Percentiles rank a stretch among this genome's conserved stretches.
phyloP scores from a whole-genome alignment of 2,113 vertebrate species.

The Sphaerodactylus townsendi region DNA sequence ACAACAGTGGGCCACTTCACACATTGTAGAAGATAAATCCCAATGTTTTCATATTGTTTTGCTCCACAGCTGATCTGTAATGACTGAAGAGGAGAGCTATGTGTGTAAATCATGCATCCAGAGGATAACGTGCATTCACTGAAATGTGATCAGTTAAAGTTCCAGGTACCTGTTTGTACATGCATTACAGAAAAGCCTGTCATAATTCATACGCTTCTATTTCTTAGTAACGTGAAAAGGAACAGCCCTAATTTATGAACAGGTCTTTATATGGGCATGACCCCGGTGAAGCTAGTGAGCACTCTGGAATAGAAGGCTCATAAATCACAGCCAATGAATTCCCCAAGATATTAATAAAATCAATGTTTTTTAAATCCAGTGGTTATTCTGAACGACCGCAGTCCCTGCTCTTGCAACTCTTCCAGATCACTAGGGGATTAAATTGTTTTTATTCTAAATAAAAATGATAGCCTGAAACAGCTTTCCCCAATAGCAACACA shows the following conservation, averaged over 20 bases:
- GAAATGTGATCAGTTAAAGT: not conserved
- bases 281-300: not conserved
- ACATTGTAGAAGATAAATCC: not conserved
- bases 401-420: not conserved
- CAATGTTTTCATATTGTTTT: not conserved
- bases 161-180: not conserved
- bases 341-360: not conserved
- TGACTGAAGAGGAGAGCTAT: not conserved
- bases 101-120: not conserved
- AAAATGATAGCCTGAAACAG: not conserved
- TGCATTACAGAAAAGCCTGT: not conserved
- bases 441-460: not conserved
- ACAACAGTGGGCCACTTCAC: not conserved
- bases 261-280: not conserved
- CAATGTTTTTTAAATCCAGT: not conserved
- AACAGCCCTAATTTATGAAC: not conserved
- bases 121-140: not conserved
- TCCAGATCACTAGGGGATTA: not conserved
- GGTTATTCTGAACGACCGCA: not conserved
- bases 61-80: not conserved
- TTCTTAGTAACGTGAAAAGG: not conserved
- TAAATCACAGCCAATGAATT: not conserved
- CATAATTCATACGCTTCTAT: not conserved
- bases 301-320: not conserved
- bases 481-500: rapidly evolving